These are phyloP conservation scores for Fulmarus glacialis DNA, from an alignment of 2,113 vertebrate genomes.

Conservation along the genomic window DNA sequence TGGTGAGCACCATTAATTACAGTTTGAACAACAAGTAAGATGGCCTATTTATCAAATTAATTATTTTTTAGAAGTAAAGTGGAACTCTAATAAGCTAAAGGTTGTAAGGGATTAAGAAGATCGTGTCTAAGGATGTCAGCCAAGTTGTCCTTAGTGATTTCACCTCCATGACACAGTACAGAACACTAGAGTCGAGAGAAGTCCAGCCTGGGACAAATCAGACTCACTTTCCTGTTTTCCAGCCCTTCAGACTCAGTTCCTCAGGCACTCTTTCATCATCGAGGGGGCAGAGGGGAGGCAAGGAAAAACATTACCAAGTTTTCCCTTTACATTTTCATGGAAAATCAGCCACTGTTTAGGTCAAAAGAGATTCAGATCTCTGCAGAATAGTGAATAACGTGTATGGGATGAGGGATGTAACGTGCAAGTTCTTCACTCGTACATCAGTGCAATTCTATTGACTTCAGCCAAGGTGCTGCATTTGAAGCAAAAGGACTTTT, in stretches of 20 bases:
- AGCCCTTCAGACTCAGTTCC: not conserved
- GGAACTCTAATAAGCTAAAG: not conserved
- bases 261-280: not conserved
- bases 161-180: not conserved
- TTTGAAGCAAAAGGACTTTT: not conserved
- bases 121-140: not conserved
- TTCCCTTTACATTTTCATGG: not conserved
- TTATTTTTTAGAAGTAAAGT: not conserved
- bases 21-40: not conserved
- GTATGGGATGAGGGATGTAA: not conserved
- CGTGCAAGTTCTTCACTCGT: not conserved
- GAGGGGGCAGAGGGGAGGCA: not conserved
- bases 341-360: not conserved
- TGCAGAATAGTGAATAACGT: rapidly evolving
- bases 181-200: not conserved
- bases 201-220: not conserved
- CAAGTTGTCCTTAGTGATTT: not conserved
- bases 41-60: not conserved
- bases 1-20: not conserved
- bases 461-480: not conserved
- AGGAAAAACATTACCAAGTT: not conserved
- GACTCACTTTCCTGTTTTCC: not conserved
- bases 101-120: not conserved
- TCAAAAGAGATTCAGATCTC: not conserved
- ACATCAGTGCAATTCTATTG: not conserved